Percentiles rank a stretch among this genome's conserved stretches.
phyloP scores from a whole-genome alignment of 1,140 invertebrate species.

The Cataglyphis hispanica region DNA sequence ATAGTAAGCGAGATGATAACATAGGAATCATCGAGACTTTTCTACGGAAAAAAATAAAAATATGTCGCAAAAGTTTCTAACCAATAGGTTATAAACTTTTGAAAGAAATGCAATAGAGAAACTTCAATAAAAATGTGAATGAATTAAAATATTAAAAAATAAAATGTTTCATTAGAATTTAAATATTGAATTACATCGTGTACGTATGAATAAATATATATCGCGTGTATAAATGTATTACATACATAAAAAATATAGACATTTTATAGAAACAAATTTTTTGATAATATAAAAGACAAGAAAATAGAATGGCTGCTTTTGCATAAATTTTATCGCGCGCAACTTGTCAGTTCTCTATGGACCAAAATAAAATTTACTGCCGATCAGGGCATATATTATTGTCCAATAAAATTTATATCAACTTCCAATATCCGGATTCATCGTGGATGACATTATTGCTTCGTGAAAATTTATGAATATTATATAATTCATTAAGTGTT shows the following conservation, averaged over 20 bases:
- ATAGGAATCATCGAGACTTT: slow-evolving; percentile 34
- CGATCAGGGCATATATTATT: slow-evolving; percentile 35
- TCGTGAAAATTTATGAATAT: slow-evolving; percentile 37
- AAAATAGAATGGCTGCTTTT: slow-evolving; percentile 9
- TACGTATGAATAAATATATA: not conserved
- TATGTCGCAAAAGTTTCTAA: not conserved
- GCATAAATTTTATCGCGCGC: slow-evolving; percentile 39
- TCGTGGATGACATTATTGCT: slow-evolving; percentile 35
- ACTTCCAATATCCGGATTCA: slow-evolving; percentile 25
- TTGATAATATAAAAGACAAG: slow-evolving; percentile 1
- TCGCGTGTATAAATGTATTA: not conserved
- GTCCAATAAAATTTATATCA: slow-evolving; percentile 55
- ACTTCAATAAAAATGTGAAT: slow-evolving; percentile 12
- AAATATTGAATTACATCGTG: not conserved
- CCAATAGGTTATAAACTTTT: not conserved
- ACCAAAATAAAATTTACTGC: slow-evolving; percentile 57
- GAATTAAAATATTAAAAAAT: not conserved
- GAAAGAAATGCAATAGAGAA: not conserved
- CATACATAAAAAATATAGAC: not conserved
- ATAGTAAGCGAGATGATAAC: slow-evolving; percentile 47
- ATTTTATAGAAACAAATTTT: slow-evolving; percentile 19
- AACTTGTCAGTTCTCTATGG: slow-evolving; percentile 25
- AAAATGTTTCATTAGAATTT: not conserved
- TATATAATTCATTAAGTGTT: slow-evolving; percentile 32
- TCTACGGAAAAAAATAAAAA: not conserved